phyloP scores from a whole-genome alignment of 2,888 invertebrate species.

The Falcaria lacertinaria region DNA sequence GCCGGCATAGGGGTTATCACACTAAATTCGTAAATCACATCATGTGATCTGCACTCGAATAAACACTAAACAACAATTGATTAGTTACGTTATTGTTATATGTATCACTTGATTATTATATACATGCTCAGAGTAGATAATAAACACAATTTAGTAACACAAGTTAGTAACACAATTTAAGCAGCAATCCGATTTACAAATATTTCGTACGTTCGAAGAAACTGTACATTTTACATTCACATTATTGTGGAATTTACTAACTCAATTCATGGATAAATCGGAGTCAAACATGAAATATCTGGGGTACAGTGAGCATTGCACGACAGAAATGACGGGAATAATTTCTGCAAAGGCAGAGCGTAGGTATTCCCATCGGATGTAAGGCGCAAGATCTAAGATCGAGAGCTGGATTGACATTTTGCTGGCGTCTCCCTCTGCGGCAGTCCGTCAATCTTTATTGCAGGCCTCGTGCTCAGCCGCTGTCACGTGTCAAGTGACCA shows the following conservation, averaged over 20 bases:
- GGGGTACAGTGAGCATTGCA: neutral
- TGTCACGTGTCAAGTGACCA: conserved; percentile 48
- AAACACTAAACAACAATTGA: neutral
- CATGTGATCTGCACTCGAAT: neutral
- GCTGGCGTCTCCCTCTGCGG: conserved; percentile 46
- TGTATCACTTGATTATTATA: too few relatives aligned
- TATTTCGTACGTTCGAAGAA: too few relatives aligned
- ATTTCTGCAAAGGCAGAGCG: conserved; percentile 21
- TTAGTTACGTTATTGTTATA: neutral
- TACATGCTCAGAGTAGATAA: too few relatives aligned
- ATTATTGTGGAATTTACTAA: neutral
- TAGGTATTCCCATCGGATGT: conserved; percentile 37
- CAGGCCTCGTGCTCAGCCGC: conserved; percentile 22
- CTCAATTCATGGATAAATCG: neutral
- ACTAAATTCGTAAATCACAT: neutral
- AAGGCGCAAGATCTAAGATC: conserved; percentile 55
- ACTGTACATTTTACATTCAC: too few relatives aligned
- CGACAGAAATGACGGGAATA: neutral
- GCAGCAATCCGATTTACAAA: too few relatives aligned
- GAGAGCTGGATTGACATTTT: conserved; percentile 66
- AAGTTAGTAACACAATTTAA: too few relatives aligned
- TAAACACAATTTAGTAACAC: too few relatives aligned
- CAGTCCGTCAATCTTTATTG: conserved; percentile 68
- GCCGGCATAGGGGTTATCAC: conserved; percentile 13
- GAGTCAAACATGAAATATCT: neutral